Evolutionary conservation across 2,113 vertebrate species (phyloP).

Genomic region (Craseonycteris thonglongyai): DNA sequence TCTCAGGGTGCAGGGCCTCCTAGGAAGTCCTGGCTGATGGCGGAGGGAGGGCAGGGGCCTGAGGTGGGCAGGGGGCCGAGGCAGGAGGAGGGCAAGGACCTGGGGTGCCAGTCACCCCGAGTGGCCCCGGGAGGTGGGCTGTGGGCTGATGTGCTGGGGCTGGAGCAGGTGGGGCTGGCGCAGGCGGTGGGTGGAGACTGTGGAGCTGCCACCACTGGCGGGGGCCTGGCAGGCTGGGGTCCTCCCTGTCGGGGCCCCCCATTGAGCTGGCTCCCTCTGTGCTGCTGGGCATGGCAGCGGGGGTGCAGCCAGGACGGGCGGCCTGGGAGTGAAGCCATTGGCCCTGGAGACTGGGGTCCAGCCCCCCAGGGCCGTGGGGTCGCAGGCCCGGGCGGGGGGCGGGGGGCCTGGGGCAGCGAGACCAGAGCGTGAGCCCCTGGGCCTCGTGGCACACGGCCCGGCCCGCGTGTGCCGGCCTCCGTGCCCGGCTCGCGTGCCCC

Average conservation of each 20-base stretch:
- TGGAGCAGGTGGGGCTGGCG: background rate
- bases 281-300: too few species aligned
- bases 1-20: too few species aligned
- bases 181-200: background rate
- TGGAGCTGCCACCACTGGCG: background rate
- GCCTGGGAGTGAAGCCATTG: too few species aligned
- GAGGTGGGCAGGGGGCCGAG: too few species aligned
- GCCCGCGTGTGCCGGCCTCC: background rate
- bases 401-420: background rate
- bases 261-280: background rate
- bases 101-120: too few species aligned
- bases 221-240: background rate
- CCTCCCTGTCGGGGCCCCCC: background rate
- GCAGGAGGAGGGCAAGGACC: too few species aligned
- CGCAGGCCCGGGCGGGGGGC: background rate
- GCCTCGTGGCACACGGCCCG: fast-evolving
- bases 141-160: background rate
- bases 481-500: background rate
- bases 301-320: too few species aligned
- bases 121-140: background rate
- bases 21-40: too few species aligned
- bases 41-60: too few species aligned
- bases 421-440: background rate
- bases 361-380: background rate
- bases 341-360: background rate